Evolutionary conservation across 2,113 vertebrate species (phyloP).

Genomic region (Oxyura jamaicensis): DNA sequence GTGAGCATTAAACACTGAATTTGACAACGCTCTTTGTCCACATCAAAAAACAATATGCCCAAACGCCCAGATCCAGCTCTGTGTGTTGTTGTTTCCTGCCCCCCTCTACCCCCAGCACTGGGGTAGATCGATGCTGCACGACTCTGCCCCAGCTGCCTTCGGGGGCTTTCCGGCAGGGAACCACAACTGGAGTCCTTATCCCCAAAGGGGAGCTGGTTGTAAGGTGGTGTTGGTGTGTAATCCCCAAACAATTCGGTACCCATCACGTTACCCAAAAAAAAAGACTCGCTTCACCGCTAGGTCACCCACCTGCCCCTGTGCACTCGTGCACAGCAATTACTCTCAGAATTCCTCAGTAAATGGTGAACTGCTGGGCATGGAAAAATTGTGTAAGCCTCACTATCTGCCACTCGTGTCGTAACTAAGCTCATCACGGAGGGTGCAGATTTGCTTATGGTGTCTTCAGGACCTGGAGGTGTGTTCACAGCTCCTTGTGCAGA

Average conservation of each 20-base stretch:
- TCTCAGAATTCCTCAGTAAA: background rate
- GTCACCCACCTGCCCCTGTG: no score
- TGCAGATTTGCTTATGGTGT: background rate
- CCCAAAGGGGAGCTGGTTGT: no score
- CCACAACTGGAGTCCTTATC: background rate
- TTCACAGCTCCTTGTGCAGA: rapidly evolving
- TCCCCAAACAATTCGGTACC: no score
- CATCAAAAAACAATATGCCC: background rate
- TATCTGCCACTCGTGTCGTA: background rate
- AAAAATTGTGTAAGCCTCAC: rapidly evolving
- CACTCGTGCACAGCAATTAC: no score
- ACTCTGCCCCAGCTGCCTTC: background rate
- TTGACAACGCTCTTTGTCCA: background rate
- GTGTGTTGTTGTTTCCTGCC: background rate
- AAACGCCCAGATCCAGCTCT: background rate
- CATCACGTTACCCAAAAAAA: no score
- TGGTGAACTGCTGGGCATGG: background rate
- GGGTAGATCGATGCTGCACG: rapidly evolving
- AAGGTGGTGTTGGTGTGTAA: no score
- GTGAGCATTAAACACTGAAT: background rate
- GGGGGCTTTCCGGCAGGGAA: background rate
- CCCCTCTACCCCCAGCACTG: no score
- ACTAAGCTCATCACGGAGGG: rapidly evolving
- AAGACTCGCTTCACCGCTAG: no score
- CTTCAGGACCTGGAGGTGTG: background rate